phyloP scores from a whole-genome alignment of 2,888 invertebrate species.

The Heliconius charithonia region DNA sequence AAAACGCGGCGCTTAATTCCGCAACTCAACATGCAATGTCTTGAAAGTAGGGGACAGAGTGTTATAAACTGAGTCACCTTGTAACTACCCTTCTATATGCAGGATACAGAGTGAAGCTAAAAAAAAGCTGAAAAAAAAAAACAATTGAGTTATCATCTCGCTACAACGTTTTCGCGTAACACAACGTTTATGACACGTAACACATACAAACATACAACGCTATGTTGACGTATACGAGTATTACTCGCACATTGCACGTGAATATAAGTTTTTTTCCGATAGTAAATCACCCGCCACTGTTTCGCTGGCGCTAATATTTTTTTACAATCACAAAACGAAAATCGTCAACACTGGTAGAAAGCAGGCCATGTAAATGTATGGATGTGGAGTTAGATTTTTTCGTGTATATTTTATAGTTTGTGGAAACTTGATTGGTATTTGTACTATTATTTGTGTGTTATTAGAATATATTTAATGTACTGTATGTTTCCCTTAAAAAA shows the following conservation, averaged over 20 bases:
- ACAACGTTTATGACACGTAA: constrained; percentile 18
- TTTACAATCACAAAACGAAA: constrained; percentile 41
- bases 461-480: no score
- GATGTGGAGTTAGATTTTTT: background rate
- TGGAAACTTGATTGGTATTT: no score
- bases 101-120: background rate
- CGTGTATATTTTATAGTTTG: no score
- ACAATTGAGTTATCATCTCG: no score
- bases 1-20: no score
- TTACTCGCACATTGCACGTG: constrained; percentile 19
- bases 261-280: constrained; percentile 30
- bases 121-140: background rate
- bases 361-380: constrained; percentile 10
- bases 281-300: constrained; percentile 38
- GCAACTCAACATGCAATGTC: no score
- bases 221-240: constrained; percentile 24
- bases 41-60: no score
- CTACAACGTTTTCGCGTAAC: background rate
- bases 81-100: no score
- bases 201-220: background rate
- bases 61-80: no score
- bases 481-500: no score
- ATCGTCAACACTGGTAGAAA: constrained; percentile 29
- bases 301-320: constrained; percentile 45
- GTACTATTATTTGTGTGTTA: no score